phyloP scores from a whole-genome alignment of 2,888 invertebrate genomes.

The Netelia virgata region DNA sequence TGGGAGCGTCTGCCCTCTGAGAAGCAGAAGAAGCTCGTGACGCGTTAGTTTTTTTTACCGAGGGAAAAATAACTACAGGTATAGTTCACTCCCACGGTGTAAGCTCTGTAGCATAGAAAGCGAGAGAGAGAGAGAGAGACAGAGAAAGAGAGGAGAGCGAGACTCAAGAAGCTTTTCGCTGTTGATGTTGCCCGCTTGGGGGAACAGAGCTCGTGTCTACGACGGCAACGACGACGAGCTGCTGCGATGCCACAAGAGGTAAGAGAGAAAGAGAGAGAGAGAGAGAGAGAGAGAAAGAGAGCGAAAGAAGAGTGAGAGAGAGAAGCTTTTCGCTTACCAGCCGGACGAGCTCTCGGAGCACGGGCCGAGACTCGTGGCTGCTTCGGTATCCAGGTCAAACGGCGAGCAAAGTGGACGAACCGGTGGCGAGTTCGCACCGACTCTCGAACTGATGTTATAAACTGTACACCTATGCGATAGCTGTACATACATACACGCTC shows the following conservation, averaged over 20 bases:
- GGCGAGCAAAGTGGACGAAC: slow-evolving; percentile 71
- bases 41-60: slow-evolving; percentile 46
- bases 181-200: slow-evolving; percentile 59
- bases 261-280: slow-evolving; percentile 5
- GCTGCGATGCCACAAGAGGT: slow-evolving; percentile 26
- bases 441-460: slow-evolving; percentile 42
- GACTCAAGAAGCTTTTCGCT: slow-evolving; percentile 61
- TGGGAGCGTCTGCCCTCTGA: slow-evolving; percentile 40
- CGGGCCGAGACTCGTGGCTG: slow-evolving; percentile 32
- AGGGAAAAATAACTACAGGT: slow-evolving; percentile 16
- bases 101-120: slow-evolving; percentile 8
- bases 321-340: slow-evolving; percentile 63
- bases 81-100: not conserved
- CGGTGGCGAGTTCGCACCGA: slow-evolving; percentile 65
- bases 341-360: slow-evolving; percentile 32
- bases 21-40: slow-evolving; percentile 52
- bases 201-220: slow-evolving; percentile 49
- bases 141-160: slow-evolving; percentile 6
- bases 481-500: not conserved
- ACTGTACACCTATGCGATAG: slow-evolving; percentile 38
- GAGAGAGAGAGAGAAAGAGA: slow-evolving; percentile 17
- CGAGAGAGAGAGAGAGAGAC: not conserved
- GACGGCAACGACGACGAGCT: slow-evolving; percentile 29
- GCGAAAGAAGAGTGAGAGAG: slow-evolving; percentile 21
- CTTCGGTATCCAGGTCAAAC: slow-evolving; percentile 76